Percentiles rank a stretch among this genome's conserved stretches.
Evolutionary conservation across 35 echinoderm and acorn worm genomes (phyloP).

Genomic region (Ophiothrix spiculata): DNA sequence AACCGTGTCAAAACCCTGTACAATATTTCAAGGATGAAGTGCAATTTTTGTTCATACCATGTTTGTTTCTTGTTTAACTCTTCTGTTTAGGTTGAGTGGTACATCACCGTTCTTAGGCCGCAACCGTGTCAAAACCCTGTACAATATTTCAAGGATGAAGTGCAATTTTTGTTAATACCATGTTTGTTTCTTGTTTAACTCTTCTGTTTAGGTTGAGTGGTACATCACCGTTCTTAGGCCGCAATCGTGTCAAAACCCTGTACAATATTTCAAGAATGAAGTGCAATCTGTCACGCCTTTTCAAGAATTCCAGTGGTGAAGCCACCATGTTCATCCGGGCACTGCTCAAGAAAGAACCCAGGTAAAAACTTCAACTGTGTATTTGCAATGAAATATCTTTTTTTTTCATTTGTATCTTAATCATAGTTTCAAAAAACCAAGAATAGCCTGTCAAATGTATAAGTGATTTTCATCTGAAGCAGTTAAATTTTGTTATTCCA

Average conservation of each 20-base stretch:
- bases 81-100: slow-evolving; percentile 77
- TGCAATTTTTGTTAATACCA: slow-evolving; percentile 45
- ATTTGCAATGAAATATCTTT: background rate
- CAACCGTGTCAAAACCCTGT: slow-evolving; percentile 67
- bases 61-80: slow-evolving; percentile 3
- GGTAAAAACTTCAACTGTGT: slow-evolving; percentile 25
- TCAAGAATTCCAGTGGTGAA: slow-evolving; percentile 39
- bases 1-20: no score
- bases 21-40: background rate
- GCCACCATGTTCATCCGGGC: slow-evolving; percentile 61
- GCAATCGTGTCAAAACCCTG: slow-evolving; percentile 63
- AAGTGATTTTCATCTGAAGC: background rate
- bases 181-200: slow-evolving; percentile 1
- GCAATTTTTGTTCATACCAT: background rate
- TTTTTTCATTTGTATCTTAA: background rate
- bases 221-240: slow-evolving; percentile 66
- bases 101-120: slow-evolving; percentile 69
- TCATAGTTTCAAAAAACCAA: background rate
- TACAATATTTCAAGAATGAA: slow-evolving; percentile 80
- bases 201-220: slow-evolving; percentile 68
- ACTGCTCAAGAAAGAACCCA: slow-evolving; percentile 59
- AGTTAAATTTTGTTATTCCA: background rate
- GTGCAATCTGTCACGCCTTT: slow-evolving; percentile 56
- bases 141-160: slow-evolving; percentile 75
- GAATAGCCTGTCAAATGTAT: background rate